Conservation (phyloP, 2,113 vertebrate genomes). For the Nanorana parkeri region DNA sequence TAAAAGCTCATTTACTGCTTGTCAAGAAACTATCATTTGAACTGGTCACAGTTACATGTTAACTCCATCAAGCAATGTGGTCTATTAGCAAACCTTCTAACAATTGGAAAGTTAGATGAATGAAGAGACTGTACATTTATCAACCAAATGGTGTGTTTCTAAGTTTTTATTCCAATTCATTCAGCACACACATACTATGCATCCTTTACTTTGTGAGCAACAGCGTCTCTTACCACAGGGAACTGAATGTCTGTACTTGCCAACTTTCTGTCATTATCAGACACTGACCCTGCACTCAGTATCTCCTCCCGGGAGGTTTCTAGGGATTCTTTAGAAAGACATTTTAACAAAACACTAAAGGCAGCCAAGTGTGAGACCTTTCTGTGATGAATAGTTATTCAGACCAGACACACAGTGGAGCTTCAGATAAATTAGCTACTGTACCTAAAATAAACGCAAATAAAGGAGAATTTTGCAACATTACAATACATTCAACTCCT, state of each 20-base stretch:
- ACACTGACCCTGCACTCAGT: constrained; percentile 47
- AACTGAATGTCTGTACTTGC: constrained; percentile 28
- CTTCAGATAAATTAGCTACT: constrained; percentile 11
- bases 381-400: constrained; percentile 45
- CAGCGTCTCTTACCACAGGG: constrained; percentile 22
- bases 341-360: constrained; percentile 47
- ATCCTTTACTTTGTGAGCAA: constrained; percentile 35
- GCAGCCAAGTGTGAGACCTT: constrained; percentile 40
- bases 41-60: too few relatives aligned
- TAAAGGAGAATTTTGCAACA: not conserved
- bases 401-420: constrained; percentile 8
- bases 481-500: too few relatives aligned
- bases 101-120: constrained; percentile 16
- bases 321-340: constrained; percentile 44
- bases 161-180: constrained; percentile 17
- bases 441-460: constrained; percentile 1
- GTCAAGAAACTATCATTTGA: too few relatives aligned
- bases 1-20: too few relatives aligned
- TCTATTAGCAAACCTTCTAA: too few relatives aligned
- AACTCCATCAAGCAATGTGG: too few relatives aligned
- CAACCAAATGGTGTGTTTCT: not conserved
- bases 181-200: constrained; percentile 27
- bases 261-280: constrained; percentile 54
- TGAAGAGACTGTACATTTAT: constrained; percentile 9
- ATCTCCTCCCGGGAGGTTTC: constrained; percentile 30